Base-by-base conservation (phyloP, 2,888 invertebrate genomes). In the Tetragonula carbonaria region DNA sequence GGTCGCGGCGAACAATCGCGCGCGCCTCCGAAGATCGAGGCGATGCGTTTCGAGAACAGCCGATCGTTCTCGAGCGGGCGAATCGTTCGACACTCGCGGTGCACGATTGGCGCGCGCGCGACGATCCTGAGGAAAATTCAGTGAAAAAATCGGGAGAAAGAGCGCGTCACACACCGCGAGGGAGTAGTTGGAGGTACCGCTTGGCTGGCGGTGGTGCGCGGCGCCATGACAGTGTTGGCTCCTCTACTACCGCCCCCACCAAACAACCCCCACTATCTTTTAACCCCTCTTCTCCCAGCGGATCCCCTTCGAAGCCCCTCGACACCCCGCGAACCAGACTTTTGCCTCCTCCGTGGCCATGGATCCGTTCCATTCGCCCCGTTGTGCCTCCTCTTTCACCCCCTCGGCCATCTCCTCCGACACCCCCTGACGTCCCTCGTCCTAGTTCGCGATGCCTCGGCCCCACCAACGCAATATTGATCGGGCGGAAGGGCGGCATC, bases 401-500 rank as follows among this genome's bases (percentile, higher is more conserved):
- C 80, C 67, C 71, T 13, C 86, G 55, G 50, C 66, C 55, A 66
- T 78, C 80, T 78, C 65, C 71, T 11, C 84, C 59, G 38, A 38
- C 67, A 33, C 21, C 84, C 82, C 86, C 90, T 89, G 83, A 16
- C 87, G 74, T 79, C 88, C 88, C 91, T 87, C 91, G 89, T 84
- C 84, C 55, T 74, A 83, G 84, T 83, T 87, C 85, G 85, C 89
- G 91, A 88, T 87, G 87, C 90, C 90, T 90, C 92, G 90, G 88
- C 93, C 94, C 94, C 94, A 94, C 94, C 94, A 94, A 91, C 92
- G 92, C 92, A 93, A 94, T 94, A 94, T 94, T 94, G 94, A 94
- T 94, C 94, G 93, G 91, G 91, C 93, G 93, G 94, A 94, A 94
- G 94, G 94, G 94, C 94, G 94, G 94, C 93, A 92, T 92, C 92